Conservation (phyloP, 1,140 invertebrate genomes). For the Plodia interpunctella region DNA sequence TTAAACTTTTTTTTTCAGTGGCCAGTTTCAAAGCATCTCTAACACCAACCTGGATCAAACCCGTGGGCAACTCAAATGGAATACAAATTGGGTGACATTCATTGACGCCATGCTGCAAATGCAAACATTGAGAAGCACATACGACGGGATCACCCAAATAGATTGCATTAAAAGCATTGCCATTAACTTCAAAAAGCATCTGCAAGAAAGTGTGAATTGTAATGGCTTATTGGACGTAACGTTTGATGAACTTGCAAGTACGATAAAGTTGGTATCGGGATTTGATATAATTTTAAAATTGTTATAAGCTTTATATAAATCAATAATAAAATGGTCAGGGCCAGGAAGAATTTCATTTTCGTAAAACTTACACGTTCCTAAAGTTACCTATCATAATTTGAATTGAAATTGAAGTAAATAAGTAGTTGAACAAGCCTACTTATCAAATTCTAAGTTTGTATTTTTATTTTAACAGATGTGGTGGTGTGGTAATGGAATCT, state of each 20-base stretch:
- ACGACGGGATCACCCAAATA: conserved; percentile 10
- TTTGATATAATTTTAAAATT: too few relatives aligned
- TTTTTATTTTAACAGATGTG: conserved; percentile 17
- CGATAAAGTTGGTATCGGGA: neutral
- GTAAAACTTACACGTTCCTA: too few relatives aligned
- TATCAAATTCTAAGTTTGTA: too few relatives aligned
- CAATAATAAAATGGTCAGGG: too few relatives aligned
- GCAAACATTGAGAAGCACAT: conserved; percentile 6
- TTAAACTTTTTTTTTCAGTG: conserved; percentile 21
- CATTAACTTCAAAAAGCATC: conserved; percentile 13
- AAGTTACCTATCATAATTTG: too few relatives aligned
- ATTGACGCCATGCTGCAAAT: conserved; percentile 24
- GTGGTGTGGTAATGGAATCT: conserved; percentile 14
- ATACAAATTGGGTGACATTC: conserved; percentile 21
- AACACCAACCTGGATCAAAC: conserved; percentile 9
- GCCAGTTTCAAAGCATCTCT: conserved; percentile 19
- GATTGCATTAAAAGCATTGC: conserved; percentile 13
- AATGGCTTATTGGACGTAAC: neutral
- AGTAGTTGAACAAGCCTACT: too few relatives aligned
- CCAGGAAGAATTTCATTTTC: too few relatives aligned
- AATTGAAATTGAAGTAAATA: too few relatives aligned
- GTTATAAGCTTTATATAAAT: too few relatives aligned
- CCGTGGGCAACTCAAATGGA: conserved; percentile 18
- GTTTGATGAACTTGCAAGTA: neutral
- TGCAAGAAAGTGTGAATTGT: neutral